Evolutionary conservation across 2,797 vertebrate species (phyloP).

Genomic region (Eulemur rubriventer): DNA sequence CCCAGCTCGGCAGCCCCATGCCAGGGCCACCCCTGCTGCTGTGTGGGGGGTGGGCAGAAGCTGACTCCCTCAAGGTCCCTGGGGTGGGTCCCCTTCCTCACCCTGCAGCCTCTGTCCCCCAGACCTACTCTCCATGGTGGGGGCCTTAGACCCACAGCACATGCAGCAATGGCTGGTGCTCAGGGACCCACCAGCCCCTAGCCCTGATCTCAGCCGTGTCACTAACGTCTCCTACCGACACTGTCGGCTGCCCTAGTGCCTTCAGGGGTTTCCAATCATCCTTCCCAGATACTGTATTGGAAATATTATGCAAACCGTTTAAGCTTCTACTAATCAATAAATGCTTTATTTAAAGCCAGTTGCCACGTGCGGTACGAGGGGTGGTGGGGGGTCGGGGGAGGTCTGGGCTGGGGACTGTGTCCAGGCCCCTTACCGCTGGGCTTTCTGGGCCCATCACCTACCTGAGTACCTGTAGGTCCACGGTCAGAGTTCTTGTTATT

Average conservation of each 20-base stretch:
- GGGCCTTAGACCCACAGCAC: background rate
- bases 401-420: accelerated
- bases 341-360: constrained; percentile 87
- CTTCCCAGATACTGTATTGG: constrained; percentile 83
- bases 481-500: background rate
- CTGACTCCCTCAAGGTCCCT: background rate
- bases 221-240: background rate
- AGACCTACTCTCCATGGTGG: background rate
- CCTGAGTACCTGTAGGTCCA: accelerated
- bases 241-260: constrained; percentile 77
- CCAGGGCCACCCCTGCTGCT: background rate
- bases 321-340: constrained; percentile 88
- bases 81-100: background rate
- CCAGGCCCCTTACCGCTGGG: background rate
- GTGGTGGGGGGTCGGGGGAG: background rate
- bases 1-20: background rate
- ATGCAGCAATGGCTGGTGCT: background rate
- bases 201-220: accelerated
- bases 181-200: background rate
- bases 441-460: background rate
- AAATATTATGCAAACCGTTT: constrained; percentile 86
- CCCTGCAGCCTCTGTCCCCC: background rate
- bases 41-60: background rate
- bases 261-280: constrained; percentile 76
- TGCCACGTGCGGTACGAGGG: background rate